Base-by-base conservation (phyloP, 2,888 invertebrate genomes). In the Parapristionchus giblindavisi region DNA sequence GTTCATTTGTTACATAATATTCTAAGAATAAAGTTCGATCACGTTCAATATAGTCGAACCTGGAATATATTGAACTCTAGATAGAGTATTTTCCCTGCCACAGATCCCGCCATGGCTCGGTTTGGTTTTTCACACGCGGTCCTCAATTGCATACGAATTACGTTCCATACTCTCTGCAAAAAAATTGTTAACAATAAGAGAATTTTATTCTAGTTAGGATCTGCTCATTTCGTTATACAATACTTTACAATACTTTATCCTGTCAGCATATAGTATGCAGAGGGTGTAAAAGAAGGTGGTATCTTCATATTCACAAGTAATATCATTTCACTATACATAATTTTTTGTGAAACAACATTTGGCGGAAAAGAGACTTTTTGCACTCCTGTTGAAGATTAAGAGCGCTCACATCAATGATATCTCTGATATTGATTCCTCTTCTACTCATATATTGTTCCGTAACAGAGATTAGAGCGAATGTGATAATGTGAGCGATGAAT, bases 91-190 rank as follows among this genome's bases (percentile, higher is more conserved):
- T 63, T 63, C 11, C 63, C 63, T 1, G 63, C 38, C 21, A 27
- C 34, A 1, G 63, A 27, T 32, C 40, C 63, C 34, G 11, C 40
- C 3, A 3, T 56, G 29, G 3, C 27, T 56, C 40, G 11, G 5
- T 63, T 63, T 3, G 63, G 63, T 29, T 3, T 24, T 27, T 63
- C 63, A 3, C 29, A 14, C 2, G 63, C 63, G 40, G 34, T 63
- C 21, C 40, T 21, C 63, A 63, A 40, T 40, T 63, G 63, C 63
- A 63, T 63, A 6, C 63, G 40, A 17, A 63, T 24, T 14, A 63
- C 40, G 40, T 63, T 63, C 63, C 63, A 63, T 24, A 63, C 63
- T 11, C 63, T n/a, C 63, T 63, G 40, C 14, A 63, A 63, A 11
- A 17, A n/a, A 29, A n/a, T n/a, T n/a, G n/a, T n/a, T n/a, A n/a